Evolutionary conservation across 1,140 invertebrate genomes (phyloP), one percentile per base, ranked within the genome.

Genomic region (Carposina sasakii): DNA sequence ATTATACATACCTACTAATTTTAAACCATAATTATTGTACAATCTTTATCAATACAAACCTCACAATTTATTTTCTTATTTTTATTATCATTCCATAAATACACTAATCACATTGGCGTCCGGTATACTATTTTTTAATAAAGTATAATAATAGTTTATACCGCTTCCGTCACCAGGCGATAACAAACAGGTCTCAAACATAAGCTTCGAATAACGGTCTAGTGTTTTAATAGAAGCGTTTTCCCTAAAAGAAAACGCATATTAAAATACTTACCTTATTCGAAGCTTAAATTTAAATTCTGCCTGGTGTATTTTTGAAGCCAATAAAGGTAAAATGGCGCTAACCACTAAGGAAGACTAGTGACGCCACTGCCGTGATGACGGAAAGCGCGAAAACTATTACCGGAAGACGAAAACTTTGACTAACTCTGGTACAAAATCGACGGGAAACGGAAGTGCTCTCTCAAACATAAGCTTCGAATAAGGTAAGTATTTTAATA

Each of bases 191-290:
- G 31, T 33, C 31, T 33, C 8, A 33, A 10, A 15, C 13, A 33
- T 33, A 33, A 33, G 31, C 31, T 33, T 33, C 31, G n/a, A 33
- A 33, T 33, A 33, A 33, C 31, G 31, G 31, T 33, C 31, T n/a
- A 21, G 43, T n/a, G n/a, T 16, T 21, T 33, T 45, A 21, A 45
- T 10, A 10, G 12, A 8, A 45, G 42, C 42, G 42, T 44, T 44
- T 44, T 44, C 31, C 42, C 42, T 44, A 31, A 15, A 44, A 44
- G 31, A 44, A 44, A 44, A 44, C 28, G 42, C 42, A 26, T 44
- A 44, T 44, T 31, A n/a, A 44, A 44, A 16, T 44, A 44, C 42
- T 44, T 44, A 44, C 42, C 42, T 44, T 44, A 44, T 44, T 44
- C 28, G 42, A 44, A 44, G 42, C 42, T 31, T 31, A 44, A 12